A percentile compares a stretch with the other conserved stretches of the same genome.
Evolutionary conservation across 2,888 invertebrate species (phyloP).

Genomic region (Trissoscelio sp.): DNA sequence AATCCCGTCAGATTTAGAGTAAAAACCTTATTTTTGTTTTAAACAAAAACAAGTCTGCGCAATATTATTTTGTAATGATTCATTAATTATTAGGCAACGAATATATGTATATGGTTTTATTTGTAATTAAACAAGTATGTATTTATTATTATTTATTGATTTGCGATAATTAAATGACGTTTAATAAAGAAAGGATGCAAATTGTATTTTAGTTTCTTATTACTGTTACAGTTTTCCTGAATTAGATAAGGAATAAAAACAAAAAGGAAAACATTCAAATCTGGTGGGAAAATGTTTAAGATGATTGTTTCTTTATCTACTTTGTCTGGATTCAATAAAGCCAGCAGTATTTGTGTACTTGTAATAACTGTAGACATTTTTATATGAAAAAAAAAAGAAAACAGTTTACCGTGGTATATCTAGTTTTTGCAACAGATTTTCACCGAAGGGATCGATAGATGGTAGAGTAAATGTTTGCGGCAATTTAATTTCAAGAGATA

Average conservation of each 20-base stretch:
- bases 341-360: constrained; percentile 44
- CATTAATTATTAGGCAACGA: neutral
- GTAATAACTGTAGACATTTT: constrained; percentile 52
- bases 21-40: neutral
- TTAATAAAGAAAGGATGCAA: constrained; percentile 1
- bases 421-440: constrained; percentile 56
- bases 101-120: constrained; percentile 2
- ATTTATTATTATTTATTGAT: constrained; percentile 37
- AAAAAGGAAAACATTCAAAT: neutral
- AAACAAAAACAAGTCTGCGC: neutral
- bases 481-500: constrained; percentile 14
- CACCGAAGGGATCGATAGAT: constrained; percentile 31
- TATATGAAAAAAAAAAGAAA: constrained; percentile 30
- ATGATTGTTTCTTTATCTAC: constrained; percentile 1
- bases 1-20: constrained; percentile 12
- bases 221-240: neutral
- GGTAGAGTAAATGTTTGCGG: constrained; percentile 10
- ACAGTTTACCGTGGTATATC: constrained; percentile 32
- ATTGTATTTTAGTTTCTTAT: neutral
- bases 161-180: neutral
- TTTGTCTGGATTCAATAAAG: neutral
- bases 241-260: neutral
- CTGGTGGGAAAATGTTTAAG: constrained; percentile 18
- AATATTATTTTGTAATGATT: constrained; percentile 5
- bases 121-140: constrained; percentile 9